Evolutionary conservation across 2,888 invertebrate species (phyloP).

Genomic region (Empis stercorea): DNA sequence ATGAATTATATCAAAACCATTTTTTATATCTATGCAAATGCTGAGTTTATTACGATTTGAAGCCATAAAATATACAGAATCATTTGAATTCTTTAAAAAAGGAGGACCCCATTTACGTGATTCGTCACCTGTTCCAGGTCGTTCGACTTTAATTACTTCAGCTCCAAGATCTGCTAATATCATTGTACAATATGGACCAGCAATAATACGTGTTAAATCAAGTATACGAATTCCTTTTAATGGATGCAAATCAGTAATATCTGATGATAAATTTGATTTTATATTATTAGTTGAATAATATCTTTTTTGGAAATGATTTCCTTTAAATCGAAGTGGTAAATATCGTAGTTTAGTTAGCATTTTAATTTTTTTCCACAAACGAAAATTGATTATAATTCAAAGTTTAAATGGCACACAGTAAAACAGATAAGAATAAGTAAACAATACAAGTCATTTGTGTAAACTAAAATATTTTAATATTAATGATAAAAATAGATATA

Average conservation of each 20-base stretch:
- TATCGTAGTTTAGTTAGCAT: too few species aligned
- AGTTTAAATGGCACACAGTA: too few species aligned
- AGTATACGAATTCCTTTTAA: slow-evolving; percentile 58
- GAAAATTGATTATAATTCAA: too few species aligned
- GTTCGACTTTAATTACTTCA: slow-evolving; percentile 84
- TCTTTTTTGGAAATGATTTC: too few species aligned
- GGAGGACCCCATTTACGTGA: slow-evolving; percentile 91
- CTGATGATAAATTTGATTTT: too few species aligned
- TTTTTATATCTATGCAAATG: slow-evolving; percentile 73
- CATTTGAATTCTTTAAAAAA: slow-evolving; percentile 49
- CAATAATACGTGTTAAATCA: slow-evolving; percentile 76
- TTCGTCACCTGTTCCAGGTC: slow-evolving; percentile 72
- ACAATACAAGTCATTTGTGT: too few species aligned
- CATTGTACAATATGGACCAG: slow-evolving; percentile 93
- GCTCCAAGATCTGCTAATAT: slow-evolving; percentile 85
- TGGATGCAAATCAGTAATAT: slow-evolving; percentile 39
- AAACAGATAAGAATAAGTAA: too few species aligned
- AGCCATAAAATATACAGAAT: slow-evolving; percentile 72
- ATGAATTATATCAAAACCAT: slow-evolving; percentile 52
- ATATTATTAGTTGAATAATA: too few species aligned
- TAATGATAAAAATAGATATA: too few species aligned
- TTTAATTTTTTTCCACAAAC: too few species aligned
- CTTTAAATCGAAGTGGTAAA: too few species aligned
- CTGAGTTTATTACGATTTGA: slow-evolving; percentile 92
- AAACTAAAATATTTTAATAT: too few species aligned